These are phyloP conservation scores for Tympanoctomys barrerae DNA, from an alignment of 2,797 vertebrate species.

Conservation along the genomic window DNA sequence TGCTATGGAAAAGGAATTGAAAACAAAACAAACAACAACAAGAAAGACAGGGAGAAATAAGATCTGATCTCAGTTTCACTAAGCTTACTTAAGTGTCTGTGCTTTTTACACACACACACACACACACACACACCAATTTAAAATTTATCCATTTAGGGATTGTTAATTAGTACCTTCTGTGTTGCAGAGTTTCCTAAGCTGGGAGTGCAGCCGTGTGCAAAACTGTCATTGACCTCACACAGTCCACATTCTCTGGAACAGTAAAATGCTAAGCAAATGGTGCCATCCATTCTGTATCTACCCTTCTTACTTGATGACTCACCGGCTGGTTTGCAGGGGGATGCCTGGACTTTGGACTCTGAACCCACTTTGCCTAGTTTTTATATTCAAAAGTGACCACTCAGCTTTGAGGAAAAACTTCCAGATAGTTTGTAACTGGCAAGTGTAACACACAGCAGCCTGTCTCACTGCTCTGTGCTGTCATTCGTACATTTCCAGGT, in stretches of 20 bases:
- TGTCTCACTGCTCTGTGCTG: conserved; percentile 53
- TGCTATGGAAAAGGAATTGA: background rate
- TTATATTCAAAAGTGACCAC: background rate
- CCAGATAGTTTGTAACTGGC: conserved; percentile 6
- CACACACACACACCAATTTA: background rate
- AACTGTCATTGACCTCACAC: background rate
- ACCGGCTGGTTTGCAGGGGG: background rate
- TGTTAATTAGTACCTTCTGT: background rate
- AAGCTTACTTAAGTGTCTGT: background rate
- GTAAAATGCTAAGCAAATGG: background rate
- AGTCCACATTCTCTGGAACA: background rate
- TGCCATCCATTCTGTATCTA: background rate
- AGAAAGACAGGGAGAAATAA: background rate
- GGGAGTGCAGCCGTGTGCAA: background rate
- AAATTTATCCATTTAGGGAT: background rate
- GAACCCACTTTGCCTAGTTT: conserved; percentile 22
- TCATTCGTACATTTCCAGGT: conserved; percentile 71
- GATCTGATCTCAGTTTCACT: background rate
- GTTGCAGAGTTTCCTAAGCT: background rate
- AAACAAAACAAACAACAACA: background rate
- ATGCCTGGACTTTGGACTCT: background rate
- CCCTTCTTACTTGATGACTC: background rate
- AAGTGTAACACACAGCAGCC: background rate
- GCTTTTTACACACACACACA: background rate
- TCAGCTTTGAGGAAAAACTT: conserved; percentile 34